These are phyloP conservation scores for Corythaixoides concolor DNA, from an alignment of 2,113 vertebrate species.

Conservation along the genomic window DNA sequence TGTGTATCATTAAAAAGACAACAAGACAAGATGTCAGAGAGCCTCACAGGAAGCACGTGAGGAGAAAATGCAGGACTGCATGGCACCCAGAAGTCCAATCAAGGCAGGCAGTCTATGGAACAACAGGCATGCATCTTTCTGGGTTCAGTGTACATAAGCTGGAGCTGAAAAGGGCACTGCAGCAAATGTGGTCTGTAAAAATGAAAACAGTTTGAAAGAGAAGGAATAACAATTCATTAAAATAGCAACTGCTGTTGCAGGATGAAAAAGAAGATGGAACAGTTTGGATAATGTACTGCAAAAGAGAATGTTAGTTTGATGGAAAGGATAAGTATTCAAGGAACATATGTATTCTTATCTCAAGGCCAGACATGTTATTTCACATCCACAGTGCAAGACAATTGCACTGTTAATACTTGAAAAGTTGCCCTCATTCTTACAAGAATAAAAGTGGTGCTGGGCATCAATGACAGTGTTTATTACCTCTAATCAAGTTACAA, in stretches of 20 bases:
- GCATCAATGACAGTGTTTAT: not conserved
- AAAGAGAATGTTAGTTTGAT: not conserved
- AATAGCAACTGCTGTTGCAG: not conserved
- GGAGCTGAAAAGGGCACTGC: not conserved
- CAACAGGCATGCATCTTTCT: not conserved
- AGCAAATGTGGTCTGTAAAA: not conserved
- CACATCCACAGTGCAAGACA: not conserved
- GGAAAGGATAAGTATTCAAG: not conserved
- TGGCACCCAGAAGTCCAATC: not conserved
- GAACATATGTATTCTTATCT: not conserved
- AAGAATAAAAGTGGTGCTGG: not conserved
- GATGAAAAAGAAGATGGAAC: not conserved
- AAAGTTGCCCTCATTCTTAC: not conserved
- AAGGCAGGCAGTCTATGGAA: not conserved
- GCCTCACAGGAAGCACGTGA: not conserved
- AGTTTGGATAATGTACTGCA: not conserved
- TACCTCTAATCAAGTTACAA: not conserved
- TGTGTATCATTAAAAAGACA: not conserved
- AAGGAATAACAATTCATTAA: not conserved
- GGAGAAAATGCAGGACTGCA: not conserved
- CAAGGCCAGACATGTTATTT: not conserved
- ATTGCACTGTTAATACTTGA: not conserved
- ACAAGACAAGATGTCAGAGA: not conserved
- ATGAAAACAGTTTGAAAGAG: not conserved
- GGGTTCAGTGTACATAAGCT: not conserved